Base-by-base conservation (phyloP, 2,113 vertebrate genomes). In the Anseranas semipalmata region DNA sequence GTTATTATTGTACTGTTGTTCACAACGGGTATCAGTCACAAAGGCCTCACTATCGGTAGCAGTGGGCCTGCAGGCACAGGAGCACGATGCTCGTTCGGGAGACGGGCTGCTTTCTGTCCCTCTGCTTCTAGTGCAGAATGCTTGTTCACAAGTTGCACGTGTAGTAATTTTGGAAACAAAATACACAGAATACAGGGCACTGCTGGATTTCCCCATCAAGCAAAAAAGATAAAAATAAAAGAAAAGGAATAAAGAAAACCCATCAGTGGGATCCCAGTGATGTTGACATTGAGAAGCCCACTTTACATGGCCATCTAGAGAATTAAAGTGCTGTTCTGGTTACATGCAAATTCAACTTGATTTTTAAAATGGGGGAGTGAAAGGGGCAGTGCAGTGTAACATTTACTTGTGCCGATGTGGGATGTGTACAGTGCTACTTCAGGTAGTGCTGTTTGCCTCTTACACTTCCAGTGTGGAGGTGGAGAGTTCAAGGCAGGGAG, bases 21-120 rank as follows among this genome's bases (percentile, higher is more conserved):
- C 24, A 63, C 50, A 94, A 75, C 83, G 20, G 28, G 92, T 97
- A 90, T 86, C 78, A 22, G 0, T 97, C 85, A 89, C 43, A 53
- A 80, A 91, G 63, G 59, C 45, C 27, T 93, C 35, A 60, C 91
- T 95, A 35, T 89, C 18, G 12, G 25, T 96, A 93, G 16, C 53
- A 87, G 71, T 93, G n/a, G 80, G 81, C 85, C 79, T 88, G 43
- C 12, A 93, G 87, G 93, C 87, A 95, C 1, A 3, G 65, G 53
- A 62, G 37, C 4, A 33, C 48, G 92, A 10, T 78, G 50, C 84
- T 79, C 37, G 15, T 70, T 93, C 53, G 12, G 53, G 17, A 90
- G 27, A 46, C 72, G 33, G 46, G 30, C 60, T 86, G 27, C 33
- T 89, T 67, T 86, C 41, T 81, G 24, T 35, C 25, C 59, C 46